Base-by-base conservation (phyloP, 2,797 vertebrate genomes). In the Apogon hyalosoma region DNA sequence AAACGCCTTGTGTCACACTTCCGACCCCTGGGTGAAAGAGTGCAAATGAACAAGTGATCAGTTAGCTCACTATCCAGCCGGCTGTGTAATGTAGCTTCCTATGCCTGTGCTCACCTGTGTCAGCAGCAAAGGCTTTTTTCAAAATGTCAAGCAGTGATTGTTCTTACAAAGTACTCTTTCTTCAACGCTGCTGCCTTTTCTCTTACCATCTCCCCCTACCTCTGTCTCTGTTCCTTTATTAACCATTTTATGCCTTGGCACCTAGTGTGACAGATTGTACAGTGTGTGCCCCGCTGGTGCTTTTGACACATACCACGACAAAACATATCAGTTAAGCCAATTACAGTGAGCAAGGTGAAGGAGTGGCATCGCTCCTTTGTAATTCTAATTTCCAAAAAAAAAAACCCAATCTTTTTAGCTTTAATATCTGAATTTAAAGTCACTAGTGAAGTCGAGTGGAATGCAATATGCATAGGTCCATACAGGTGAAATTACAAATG, bases 21-120 rank as follows among this genome's bases (percentile, higher is more conserved):
- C 83, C 80, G 56, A 90, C 88, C 85, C 85, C 53, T 55, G 75
- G 88, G 87, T 89, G 90, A 88, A 84, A 75, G 82, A 90, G 92
- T 92, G 93, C 87, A 93, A 93, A 93, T 93, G 91, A 94, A 91
- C 76, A 48, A 88, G 79, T 83, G 81, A 90, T 90, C 87, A 67
- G 80, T 82, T 80, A 53, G 76, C 68, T 88, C 64, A 69, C 79
- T 63, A 83, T 83, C 78, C 77, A 83, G 66, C 85, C 77, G 73
- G 85, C 74, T 55, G 51, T 80, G 66, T 60, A 82, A 60, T 66
- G 64, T 64, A 73, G 63, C 77, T 78, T 87, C 68, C 61, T 33
- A n/a, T 83, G 61, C 74, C 70, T 80, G 58, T 28, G 38, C 65
- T 84, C 82, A 89, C 86, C 82, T 85, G 67, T 90, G 78, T 82